These are phyloP conservation scores for Agapostemon virescens DNA, from an alignment of 2,888 invertebrate genomes.

Conservation along the genomic window DNA sequence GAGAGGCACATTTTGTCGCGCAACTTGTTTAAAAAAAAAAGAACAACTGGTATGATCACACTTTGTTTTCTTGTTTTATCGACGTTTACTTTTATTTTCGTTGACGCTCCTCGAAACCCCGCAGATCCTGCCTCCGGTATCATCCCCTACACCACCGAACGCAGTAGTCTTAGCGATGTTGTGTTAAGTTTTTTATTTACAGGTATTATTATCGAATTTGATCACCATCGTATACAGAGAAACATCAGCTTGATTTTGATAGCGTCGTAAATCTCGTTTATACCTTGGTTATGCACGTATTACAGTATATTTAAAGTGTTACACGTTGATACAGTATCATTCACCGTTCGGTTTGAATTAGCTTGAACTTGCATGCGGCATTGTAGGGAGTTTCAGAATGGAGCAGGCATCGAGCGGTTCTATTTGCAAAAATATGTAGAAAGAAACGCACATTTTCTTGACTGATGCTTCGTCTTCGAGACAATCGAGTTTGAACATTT, in stretches of 20 bases:
- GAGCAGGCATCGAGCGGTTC: not conserved
- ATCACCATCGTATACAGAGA: conserved; percentile 6
- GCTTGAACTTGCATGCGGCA: conserved; percentile 45
- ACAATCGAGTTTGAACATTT: too few relatives aligned
- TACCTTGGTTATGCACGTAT: conserved; percentile 23
- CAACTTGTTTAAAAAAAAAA: conserved; percentile 66
- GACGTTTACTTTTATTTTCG: conserved; percentile 31
- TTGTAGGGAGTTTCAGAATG: not conserved
- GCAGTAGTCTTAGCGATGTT: conserved; percentile 31
- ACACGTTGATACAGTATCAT: conserved; percentile 5
- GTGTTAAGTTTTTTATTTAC: conserved; percentile 29
- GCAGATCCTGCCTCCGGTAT: not conserved
- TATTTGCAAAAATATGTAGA: not conserved
- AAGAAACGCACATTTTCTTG: too few relatives aligned
- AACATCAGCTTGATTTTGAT: conserved; percentile 18
- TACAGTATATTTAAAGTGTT: not conserved
- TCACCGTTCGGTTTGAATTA: conserved; percentile 7
- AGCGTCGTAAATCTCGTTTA: conserved; percentile 2
- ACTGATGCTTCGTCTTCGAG: not conserved
- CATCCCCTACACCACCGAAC: not conserved
- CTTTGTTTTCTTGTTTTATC: conserved; percentile 65
- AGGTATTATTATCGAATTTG: conserved; percentile 24
- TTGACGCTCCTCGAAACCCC: conserved; percentile 1
- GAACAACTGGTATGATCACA: conserved; percentile 72
- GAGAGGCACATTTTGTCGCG: conserved; percentile 62